Percentiles rank a stretch among this genome's conserved stretches.
phyloP scores from a whole-genome alignment of 2,113 vertebrate genomes.

The Python bivittatus region DNA sequence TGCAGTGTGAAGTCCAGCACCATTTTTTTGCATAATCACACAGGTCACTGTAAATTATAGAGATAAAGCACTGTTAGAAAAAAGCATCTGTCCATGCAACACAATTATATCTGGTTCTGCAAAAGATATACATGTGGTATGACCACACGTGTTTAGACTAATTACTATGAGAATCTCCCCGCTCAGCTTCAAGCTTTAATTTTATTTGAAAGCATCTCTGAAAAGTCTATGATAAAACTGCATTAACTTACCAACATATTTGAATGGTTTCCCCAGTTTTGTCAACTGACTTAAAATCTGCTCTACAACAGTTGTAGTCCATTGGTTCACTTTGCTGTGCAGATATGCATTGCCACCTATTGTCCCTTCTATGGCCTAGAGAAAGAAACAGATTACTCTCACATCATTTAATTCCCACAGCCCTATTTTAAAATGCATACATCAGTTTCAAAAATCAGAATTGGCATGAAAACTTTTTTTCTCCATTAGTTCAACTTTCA shows the following conservation, averaged over 20 bases:
- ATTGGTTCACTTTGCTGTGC: conserved; percentile 91
- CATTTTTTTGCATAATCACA: conserved; percentile 96
- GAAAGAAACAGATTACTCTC: not conserved
- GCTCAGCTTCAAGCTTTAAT: not conserved
- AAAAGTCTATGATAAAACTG: not conserved
- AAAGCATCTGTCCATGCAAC: not conserved
- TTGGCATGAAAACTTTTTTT: not conserved
- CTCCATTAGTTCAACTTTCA: not conserved
- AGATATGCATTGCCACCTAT: conserved; percentile 91
- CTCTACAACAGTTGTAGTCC: conserved; percentile 88
- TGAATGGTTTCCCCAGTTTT: conserved; percentile 94
- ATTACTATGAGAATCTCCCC: not conserved
- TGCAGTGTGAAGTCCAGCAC: conserved; percentile 91
- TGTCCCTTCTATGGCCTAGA: conserved; percentile 84
- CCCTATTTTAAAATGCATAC: not conserved
- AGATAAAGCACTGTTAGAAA: conserved; percentile 45
- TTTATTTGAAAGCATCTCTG: not conserved
- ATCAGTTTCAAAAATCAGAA: not conserved
- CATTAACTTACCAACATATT: conserved; percentile 87
- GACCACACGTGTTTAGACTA: not conserved
- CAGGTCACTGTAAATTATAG: conserved; percentile 81
- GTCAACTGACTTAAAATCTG: conserved; percentile 91
- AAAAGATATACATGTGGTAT: not conserved
- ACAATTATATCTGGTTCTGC: conserved; percentile 2
- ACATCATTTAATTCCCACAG: fast-evolving